Percentiles rank a stretch among this genome's conserved stretches.
These are phyloP conservation scores for Hydroisotoma schaefferi DNA, from an alignment of 2,888 invertebrate species.

Conservation along the genomic window DNA sequence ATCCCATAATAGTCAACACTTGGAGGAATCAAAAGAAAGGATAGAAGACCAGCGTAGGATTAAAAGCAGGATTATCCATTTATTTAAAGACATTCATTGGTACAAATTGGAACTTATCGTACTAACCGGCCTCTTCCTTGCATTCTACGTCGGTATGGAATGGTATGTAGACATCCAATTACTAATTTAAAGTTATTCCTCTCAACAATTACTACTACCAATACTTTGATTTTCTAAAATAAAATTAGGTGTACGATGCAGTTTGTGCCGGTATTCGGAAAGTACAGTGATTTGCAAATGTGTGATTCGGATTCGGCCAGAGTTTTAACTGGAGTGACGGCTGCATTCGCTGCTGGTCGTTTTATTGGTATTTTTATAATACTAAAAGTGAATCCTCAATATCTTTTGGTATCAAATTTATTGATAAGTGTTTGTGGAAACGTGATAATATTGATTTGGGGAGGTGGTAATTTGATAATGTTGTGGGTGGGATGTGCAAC, in stretches of 20 bases:
- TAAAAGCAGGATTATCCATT: too few relatives aligned
- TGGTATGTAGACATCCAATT: too few relatives aligned
- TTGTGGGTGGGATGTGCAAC: slow-evolving; percentile 29
- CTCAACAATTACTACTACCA: too few relatives aligned
- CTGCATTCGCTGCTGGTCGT: slow-evolving; percentile 30
- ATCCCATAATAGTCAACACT: too few relatives aligned
- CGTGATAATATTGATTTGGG: slow-evolving; percentile 18
- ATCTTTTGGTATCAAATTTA: slow-evolving; percentile 22
- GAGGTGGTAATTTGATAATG: neutral
- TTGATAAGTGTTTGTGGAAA: slow-evolving; percentile 20
- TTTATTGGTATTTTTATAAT: slow-evolving; percentile 28
- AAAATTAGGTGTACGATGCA: slow-evolving; percentile 32
- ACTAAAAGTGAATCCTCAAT: slow-evolving; percentile 26
- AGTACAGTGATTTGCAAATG: slow-evolving; percentile 28
- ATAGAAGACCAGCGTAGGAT: too few relatives aligned
- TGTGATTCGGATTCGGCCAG: slow-evolving; percentile 28
- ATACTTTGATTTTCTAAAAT: too few relatives aligned
- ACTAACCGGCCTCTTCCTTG: slow-evolving; percentile 7
- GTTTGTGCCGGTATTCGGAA: slow-evolving; percentile 39
- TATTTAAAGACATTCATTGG: too few relatives aligned
- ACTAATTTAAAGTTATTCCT: too few relatives aligned
- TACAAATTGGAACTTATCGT: neutral
- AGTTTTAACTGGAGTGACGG: slow-evolving; percentile 31
- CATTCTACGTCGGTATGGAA: slow-evolving; percentile 38
- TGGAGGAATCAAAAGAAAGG: too few relatives aligned